These are phyloP conservation scores for Petrocephalus sullivani DNA, from an alignment of 2,797 vertebrate species.

Conservation along the genomic window DNA sequence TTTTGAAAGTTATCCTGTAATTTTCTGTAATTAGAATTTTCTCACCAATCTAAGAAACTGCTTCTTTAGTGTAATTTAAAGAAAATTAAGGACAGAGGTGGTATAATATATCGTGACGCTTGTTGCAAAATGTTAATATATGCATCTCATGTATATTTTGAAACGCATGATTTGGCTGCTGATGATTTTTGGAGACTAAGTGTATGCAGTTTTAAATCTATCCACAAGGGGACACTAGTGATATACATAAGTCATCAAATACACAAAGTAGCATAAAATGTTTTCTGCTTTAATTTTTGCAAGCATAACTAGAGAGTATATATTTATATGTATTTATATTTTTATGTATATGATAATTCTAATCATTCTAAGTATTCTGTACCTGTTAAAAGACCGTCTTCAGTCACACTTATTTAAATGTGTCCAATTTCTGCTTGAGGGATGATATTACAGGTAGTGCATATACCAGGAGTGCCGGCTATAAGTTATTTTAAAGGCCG, in stretches of 20 bases:
- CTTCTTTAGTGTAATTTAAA: constrained; percentile 15
- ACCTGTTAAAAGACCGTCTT: neutral
- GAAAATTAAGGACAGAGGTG: neutral
- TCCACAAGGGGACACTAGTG: constrained; percentile 59
- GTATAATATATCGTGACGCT: neutral
- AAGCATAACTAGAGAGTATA: neutral
- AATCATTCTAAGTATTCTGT: neutral
- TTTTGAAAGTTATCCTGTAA: neutral
- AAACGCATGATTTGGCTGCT: neutral
- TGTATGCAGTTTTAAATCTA: constrained; percentile 11
- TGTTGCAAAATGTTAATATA: neutral
- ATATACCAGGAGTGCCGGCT: neutral
- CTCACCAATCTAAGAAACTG: neutral
- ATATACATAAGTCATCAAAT: constrained; percentile 44
- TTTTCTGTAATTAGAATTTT: constrained; percentile 10
- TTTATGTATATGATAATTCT: neutral
- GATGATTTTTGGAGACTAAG: neutral
- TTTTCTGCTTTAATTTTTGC: neutral
- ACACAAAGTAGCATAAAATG: neutral
- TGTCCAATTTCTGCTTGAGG: neutral
- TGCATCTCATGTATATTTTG: neutral
- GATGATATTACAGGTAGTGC: neutral
- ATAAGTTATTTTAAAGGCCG: neutral
- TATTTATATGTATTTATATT: neutral
- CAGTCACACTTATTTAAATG: neutral